Evolutionary conservation across 2,888 invertebrate genomes (phyloP).

Genomic region (Mycalesis mineus): DNA sequence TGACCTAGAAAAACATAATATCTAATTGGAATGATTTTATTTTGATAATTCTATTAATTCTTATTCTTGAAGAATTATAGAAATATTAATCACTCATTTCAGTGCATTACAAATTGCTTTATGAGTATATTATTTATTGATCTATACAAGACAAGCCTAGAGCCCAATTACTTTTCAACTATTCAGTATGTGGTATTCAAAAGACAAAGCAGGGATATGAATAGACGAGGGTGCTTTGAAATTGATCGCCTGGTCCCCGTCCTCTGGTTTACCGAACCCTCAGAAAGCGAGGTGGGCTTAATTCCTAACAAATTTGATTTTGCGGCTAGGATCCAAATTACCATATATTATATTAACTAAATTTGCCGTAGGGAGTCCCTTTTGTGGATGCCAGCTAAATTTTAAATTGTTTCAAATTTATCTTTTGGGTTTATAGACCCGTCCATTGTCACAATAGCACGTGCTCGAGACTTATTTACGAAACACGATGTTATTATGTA

Average conservation of each 20-base stretch:
- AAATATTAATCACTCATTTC: too few species aligned
- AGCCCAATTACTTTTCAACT: conserved; percentile 22
- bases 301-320: conserved; percentile 73
- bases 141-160: conserved; percentile 11
- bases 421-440: background rate
- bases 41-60: too few species aligned
- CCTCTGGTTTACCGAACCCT: conserved; percentile 68
- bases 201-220: conserved; percentile 76
- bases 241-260: conserved; percentile 73
- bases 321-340: conserved; percentile 28
- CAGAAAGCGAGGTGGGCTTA: conserved; percentile 54
- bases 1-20: too few species aligned
- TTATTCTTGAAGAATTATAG: too few species aligned
- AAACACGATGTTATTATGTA: background rate
- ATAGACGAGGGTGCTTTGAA: conserved; percentile 71
- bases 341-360: conserved; percentile 12
- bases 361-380: background rate
- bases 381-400: background rate
- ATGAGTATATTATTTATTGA: conserved; percentile 13
- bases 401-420: conserved; percentile 4
- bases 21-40: too few species aligned
- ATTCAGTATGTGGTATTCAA: conserved; percentile 59
- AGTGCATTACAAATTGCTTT: background rate
- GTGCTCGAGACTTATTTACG: background rate
- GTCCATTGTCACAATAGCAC: background rate